Conservation (phyloP, 2,113 vertebrate species). For the Dermatemys mawii region DNA sequence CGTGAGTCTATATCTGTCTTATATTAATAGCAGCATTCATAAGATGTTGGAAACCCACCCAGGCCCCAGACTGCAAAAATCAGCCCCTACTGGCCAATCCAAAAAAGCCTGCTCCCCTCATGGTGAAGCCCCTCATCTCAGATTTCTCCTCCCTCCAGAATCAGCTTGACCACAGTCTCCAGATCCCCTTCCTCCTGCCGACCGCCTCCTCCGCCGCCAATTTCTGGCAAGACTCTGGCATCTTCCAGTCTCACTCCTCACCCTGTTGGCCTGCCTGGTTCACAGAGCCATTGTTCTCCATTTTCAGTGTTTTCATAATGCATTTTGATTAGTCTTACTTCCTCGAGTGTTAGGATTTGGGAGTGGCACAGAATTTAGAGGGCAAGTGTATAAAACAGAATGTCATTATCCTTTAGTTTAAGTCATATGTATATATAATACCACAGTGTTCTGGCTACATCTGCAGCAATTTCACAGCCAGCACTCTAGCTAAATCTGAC, state of each 20-base stretch:
- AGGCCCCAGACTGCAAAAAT: not conserved
- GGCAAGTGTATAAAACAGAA: not conserved
- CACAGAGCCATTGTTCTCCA: not conserved
- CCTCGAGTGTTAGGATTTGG: not conserved
- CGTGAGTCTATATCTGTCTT: not conserved
- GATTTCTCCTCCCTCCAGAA: not conserved
- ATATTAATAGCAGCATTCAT: not conserved
- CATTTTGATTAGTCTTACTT: not conserved
- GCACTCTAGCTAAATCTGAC: not conserved
- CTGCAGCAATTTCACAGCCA: rapidly evolving
- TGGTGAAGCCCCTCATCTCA: not conserved
- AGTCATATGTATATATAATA: not conserved
- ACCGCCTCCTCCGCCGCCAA: not conserved
- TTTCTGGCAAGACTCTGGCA: not conserved
- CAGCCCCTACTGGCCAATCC: not conserved
- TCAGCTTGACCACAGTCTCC: not conserved
- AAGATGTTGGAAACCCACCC: not conserved
- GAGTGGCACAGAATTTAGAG: not conserved
- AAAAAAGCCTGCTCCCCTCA: not conserved
- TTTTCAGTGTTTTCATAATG: not conserved
- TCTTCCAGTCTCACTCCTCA: not conserved
- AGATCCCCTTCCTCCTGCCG: not conserved
- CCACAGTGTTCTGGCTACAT: rapidly evolving
- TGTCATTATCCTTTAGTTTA: not conserved
- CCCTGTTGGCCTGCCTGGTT: not conserved